Base-by-base conservation (phyloP, 2,888 invertebrate species). In the Drosophila phalerata region DNA sequence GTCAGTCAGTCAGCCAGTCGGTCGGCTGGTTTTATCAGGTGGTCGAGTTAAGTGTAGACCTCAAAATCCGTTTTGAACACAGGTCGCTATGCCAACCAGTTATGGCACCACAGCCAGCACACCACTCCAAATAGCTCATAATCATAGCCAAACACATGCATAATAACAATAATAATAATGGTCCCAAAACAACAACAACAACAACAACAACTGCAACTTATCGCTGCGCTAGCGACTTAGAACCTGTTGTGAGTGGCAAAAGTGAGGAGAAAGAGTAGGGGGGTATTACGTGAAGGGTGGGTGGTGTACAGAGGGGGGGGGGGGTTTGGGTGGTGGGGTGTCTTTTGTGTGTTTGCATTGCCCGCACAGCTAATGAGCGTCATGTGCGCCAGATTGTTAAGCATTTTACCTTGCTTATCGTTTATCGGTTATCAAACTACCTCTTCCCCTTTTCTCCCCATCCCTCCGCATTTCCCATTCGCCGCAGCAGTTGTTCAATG, bases 171-270 rank as follows among this genome's bases (percentile, higher is more conserved):
- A 52, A 52, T 61, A 52, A 17, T 60, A 64, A 53, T 64, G 57
- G 51, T 55, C 69, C 48, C 30, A 4, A 32, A 38, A 10, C 38
- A 61, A 42, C 38, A 38, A 13, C 38, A 57, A 37, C 38, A 45
- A 43, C 43, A 66, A 53, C 53, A 65, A 57, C 15, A 53, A 57
- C 28, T 63, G 63, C 73, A 73, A 70, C 69, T 77, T 76, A 77
- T 67, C 69, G 61, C 34, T 63, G 70, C 51, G 37, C 30, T 56
- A 45, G 42, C 40, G 38, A 69, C 65, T 69, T 62, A 47, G 28
- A 52, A 34, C 32, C 48, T 15, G 40, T 13, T 17, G 11, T n/a
- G n/a, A 17, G 22, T 25, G 45, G 1, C 11, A 22, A 15, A 32
- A 32, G 42, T 42, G 11, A 43, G 43, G 48, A 25, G 3, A 22